Evolutionary conservation across 2,113 vertebrate species (phyloP).

Genomic region (Microcebus lehilahytsara): DNA sequence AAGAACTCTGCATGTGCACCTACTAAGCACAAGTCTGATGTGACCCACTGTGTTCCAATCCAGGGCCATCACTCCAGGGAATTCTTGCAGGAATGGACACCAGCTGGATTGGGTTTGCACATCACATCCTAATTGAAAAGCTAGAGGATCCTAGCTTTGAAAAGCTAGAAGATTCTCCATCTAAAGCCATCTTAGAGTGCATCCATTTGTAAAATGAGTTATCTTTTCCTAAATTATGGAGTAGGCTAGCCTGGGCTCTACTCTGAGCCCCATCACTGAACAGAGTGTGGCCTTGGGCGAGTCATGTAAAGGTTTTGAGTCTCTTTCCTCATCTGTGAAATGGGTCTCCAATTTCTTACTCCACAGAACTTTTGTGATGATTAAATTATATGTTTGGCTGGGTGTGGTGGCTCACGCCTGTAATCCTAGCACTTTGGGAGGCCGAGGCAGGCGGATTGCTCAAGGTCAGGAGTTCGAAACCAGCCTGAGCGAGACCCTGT

Average conservation of each 20-base stretch:
- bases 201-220: conserved; percentile 1
- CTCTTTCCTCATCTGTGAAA: conserved; percentile 16
- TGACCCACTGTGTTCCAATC: neutral
- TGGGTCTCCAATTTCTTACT: conserved; percentile 12
- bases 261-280: neutral
- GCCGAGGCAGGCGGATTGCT: too few species aligned
- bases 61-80: neutral
- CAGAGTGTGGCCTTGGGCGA: neutral
- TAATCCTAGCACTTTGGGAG: too few species aligned
- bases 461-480: too few species aligned
- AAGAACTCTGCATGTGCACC: neutral
- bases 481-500: too few species aligned
- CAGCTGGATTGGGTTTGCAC: neutral
- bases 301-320: neutral
- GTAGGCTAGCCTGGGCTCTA: neutral
- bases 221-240: neutral
- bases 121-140: conserved; percentile 20
- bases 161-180: conserved; percentile 30
- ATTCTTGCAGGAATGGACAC: neutral
- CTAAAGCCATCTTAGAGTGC: neutral
- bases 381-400: neutral
- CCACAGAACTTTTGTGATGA: neutral
- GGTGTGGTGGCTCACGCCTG: too few species aligned
- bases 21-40: neutral
- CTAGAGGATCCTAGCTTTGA: neutral